Base-by-base conservation (phyloP, 2,113 vertebrate genomes). In the Tamias sibiricus region DNA sequence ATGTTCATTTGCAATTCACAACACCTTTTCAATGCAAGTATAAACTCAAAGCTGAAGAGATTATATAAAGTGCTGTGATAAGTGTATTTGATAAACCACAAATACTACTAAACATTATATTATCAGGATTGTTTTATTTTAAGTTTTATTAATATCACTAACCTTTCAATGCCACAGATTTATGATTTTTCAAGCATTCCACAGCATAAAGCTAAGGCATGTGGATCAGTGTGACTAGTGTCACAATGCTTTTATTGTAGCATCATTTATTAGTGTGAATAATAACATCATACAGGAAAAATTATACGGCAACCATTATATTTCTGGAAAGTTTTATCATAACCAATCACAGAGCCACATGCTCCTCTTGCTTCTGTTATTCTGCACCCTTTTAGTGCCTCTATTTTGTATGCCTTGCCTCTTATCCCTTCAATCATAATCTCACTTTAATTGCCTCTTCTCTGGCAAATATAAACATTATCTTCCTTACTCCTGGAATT, bases 381-480 rank as follows among this genome's bases (percentile, higher is more conserved):
- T 80, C 71, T 80, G 72, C 8, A 87, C 71, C 35, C 44, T 92
- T 95, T 92, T 91, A 94, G 13, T 80, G 49, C 40, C 49, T 91
- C 82, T 89, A 13, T n/a, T 97, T 94, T 91, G 94, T 87, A 66
- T 95, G 89, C 94, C 24, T 92, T 93, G 40, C 62, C 71, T 97
- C 80, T 97, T 96, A 96, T 94, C 91, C 49, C 44, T 96, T 97
- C 96, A 97, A 97, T 98, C 95, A 98, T 95, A 96, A 97, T 98
- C 96, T 97, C 90, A 81, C 82, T 97, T 98, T 98, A 98, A 98
- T 97, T 97, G 97, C 90, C 75, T 96, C 95, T 93, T 98, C 92
- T 96, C 80, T 95, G 90, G 93, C 80, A 97, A 97, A 98, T 94
- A 97, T 77, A 98, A 97, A 97, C 95, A 98, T 97, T 96, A 98